phyloP scores from a whole-genome alignment of 23 tunicate species.

The Trididemnum nubilum region DNA sequence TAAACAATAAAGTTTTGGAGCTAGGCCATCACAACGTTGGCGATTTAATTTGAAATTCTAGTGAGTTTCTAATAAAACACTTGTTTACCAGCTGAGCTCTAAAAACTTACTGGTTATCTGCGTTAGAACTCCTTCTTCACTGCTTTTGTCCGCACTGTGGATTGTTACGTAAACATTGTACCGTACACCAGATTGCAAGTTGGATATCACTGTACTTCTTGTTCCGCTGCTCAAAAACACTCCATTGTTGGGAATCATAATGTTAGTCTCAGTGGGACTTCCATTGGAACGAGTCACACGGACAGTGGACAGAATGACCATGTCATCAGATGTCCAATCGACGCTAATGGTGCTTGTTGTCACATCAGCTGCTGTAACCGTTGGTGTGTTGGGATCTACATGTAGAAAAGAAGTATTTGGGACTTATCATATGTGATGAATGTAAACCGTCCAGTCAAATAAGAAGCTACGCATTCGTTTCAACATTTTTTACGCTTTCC shows the following conservation, averaged over 20 bases:
- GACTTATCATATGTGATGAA: too few species aligned
- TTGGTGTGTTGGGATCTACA: conserved; percentile 8
- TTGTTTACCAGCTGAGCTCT: neutral
- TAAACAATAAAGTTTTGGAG: too few species aligned
- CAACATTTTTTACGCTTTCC: too few species aligned
- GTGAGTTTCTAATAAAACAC: neutral
- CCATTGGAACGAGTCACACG: neutral
- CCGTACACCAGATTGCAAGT: neutral
- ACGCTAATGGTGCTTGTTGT: neutral
- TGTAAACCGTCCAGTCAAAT: too few species aligned
- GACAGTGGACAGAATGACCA: neutral
- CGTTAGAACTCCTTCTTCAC: neutral
- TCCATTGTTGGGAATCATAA: neutral
- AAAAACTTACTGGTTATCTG: neutral
- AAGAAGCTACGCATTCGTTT: too few species aligned
- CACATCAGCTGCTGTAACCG: neutral
- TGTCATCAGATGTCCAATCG: neutral
- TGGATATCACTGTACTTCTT: neutral
- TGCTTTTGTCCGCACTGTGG: neutral
- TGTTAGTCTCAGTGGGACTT: neutral
- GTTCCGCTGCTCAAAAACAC: neutral
- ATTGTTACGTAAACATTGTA: neutral
- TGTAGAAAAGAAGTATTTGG: neutral
- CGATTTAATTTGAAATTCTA: neutral
- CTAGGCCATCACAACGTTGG: neutral